phyloP scores from a whole-genome alignment of 2,113 vertebrate genomes.

The Saccopteryx bilineata region DNA sequence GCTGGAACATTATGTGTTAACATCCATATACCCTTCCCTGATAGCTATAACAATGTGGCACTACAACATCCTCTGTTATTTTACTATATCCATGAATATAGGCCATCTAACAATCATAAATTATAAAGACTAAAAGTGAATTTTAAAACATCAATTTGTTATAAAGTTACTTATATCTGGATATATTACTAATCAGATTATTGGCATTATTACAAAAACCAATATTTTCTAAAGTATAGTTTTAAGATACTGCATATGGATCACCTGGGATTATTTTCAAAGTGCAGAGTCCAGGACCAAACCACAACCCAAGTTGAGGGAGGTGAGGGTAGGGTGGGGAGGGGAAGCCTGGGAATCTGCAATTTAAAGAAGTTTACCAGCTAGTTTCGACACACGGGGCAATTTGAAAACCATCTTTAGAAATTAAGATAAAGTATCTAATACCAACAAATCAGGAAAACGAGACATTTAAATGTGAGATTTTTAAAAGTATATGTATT shows the following conservation, averaged over 20 bases:
- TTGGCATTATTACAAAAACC: neutral
- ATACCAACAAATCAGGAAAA: constrained; percentile 31
- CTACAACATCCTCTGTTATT: constrained; percentile 23
- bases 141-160: constrained; percentile 3
- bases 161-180: neutral
- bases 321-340: neutral
- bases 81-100: constrained; percentile 9
- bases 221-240: neutral
- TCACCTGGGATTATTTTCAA: constrained; percentile 57
- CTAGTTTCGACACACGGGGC: neutral
- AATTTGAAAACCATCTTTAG: neutral
- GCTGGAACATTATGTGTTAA: neutral
- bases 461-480: neutral
- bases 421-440: neutral
- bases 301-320: neutral
- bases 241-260: constrained; percentile 6
- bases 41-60: neutral
- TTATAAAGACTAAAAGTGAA: constrained; percentile 23
- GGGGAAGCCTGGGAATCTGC: neutral
- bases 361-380: neutral
- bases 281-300: neutral
- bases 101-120: neutral
- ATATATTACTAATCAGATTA: neutral
- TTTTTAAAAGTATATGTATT: neutral
- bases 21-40: neutral